Evolutionary conservation across 2,888 invertebrate genomes (phyloP).

Genomic region (Saturnia japonica): DNA sequence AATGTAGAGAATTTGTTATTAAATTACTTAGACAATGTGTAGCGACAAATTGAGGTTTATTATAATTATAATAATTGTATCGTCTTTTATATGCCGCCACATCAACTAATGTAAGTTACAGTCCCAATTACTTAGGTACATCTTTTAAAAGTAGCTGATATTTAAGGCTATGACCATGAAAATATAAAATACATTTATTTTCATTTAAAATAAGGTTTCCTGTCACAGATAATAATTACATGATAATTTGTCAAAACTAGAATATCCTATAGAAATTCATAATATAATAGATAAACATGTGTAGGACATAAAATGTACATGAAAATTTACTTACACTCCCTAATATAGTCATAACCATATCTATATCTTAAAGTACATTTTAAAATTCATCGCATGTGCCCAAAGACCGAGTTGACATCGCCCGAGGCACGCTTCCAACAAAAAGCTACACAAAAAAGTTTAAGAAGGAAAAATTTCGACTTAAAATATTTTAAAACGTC

Average conservation of each 20-base stretch:
- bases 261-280: not conserved
- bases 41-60: not conserved
- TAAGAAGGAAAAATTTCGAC: constrained; percentile 51
- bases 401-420: constrained; percentile 54
- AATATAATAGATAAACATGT: constrained; percentile 31
- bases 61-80: too few species aligned
- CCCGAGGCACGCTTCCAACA: constrained; percentile 66
- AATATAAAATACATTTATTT: not conserved
- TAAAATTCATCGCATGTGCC: constrained; percentile 76
- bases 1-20: not conserved
- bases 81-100: not conserved
- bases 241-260: not conserved
- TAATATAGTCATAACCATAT: constrained; percentile 66
- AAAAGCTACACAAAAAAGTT: constrained; percentile 57
- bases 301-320: constrained; percentile 63
- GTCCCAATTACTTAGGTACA: not conserved
- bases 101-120: not conserved
- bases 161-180: not conserved
- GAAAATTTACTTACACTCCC: constrained; percentile 60
- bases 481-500: constrained; percentile 68
- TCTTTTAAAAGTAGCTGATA: not conserved
- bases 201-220: not conserved
- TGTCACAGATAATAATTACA: not conserved
- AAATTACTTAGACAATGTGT: not conserved
- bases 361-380: constrained; percentile 62